phyloP scores from a whole-genome alignment of 2,888 invertebrate species.

The Zygaena filipendulae region DNA sequence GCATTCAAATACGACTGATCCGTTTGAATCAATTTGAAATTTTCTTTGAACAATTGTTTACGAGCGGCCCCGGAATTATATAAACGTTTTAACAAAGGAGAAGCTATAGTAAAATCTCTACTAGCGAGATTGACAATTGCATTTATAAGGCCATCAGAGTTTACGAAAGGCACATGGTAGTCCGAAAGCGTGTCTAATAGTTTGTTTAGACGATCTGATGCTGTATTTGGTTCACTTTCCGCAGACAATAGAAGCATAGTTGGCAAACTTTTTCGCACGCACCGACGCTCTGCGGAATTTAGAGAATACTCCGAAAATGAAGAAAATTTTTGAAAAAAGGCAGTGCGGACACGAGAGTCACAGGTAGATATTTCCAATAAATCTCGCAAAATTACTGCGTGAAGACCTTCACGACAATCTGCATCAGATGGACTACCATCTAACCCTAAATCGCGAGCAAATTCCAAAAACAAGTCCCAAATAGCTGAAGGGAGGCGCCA shows the following conservation, averaged over 20 bases:
- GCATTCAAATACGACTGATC: conserved; percentile 35
- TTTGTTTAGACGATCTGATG: conserved; percentile 17
- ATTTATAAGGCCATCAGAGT: conserved; percentile 20
- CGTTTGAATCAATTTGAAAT: conserved; percentile 26
- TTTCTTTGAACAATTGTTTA: conserved; percentile 26
- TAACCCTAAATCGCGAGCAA: conserved; percentile 34
- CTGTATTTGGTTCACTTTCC: conserved; percentile 10
- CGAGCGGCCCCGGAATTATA: conserved; percentile 29
- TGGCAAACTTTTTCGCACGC: conserved; percentile 20
- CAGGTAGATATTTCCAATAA: conserved; percentile 17
- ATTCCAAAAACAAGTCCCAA: conserved; percentile 34
- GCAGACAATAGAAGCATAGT: conserved; percentile 19
- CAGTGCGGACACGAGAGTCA: neutral
- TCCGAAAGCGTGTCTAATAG: conserved; percentile 25
- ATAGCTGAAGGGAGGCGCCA: conserved; percentile 33
- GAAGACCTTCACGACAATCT: conserved; percentile 36
- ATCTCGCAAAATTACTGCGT: conserved; percentile 33
- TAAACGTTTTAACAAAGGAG: conserved; percentile 22
- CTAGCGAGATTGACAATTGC: conserved; percentile 21
- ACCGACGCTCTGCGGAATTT: conserved; percentile 22
- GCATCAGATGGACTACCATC: conserved; percentile 29
- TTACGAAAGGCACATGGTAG: conserved; percentile 23
- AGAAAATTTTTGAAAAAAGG: conserved; percentile 22
- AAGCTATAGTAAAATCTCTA: conserved; percentile 17
- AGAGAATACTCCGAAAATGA: conserved; percentile 29